phyloP scores from a whole-genome alignment of 2,888 invertebrate species.

The Callimorpha dominula region DNA sequence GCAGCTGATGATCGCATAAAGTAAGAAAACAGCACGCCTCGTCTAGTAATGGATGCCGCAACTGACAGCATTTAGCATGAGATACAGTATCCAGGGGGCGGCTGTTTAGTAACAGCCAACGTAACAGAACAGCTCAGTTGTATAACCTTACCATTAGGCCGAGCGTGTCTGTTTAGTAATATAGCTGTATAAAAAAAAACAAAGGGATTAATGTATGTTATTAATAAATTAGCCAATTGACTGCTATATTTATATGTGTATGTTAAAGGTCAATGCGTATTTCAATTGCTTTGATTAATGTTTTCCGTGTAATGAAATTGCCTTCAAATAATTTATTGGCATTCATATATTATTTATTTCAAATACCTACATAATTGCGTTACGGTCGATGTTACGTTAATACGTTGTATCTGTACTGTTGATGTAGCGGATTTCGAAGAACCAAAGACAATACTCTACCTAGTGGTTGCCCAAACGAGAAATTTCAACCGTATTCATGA shows the following conservation, averaged over 20 bases:
- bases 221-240: background rate
- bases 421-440: background rate
- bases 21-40: no score
- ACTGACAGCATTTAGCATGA: no score
- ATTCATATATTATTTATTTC: conserved; percentile 3
- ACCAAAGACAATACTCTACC: background rate
- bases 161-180: no score
- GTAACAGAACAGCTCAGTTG: no score
- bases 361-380: background rate
- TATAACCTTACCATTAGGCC: no score
- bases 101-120: no score
- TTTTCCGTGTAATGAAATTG: conserved; percentile 3
- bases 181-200: no score
- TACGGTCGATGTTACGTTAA: background rate
- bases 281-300: conserved; percentile 17
- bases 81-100: no score
- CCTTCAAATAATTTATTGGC: background rate
- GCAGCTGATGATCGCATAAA: no score
- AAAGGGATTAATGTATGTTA: background rate
- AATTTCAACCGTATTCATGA: no score
- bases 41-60: no score
- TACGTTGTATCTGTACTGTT: background rate
- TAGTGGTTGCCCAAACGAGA: no score
- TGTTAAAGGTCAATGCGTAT: conserved; percentile 1
- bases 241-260: background rate